phyloP scores from a whole-genome alignment of 2,888 invertebrate species.

The Baccha elongata region DNA sequence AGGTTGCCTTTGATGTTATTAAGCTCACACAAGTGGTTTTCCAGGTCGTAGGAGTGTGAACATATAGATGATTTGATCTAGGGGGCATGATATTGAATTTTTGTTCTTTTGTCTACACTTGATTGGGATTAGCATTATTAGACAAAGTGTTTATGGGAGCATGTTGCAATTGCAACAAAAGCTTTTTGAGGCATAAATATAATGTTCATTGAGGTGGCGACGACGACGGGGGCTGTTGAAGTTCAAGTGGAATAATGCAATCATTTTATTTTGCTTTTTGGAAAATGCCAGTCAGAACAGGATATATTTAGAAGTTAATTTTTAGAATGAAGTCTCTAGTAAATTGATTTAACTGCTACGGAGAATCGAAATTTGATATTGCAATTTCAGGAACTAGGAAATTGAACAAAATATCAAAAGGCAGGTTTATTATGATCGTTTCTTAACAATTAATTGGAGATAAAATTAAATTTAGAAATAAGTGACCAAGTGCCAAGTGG shows the following conservation, averaged over 20 bases:
- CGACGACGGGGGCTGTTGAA: background rate
- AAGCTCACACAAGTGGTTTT: constrained; percentile 62
- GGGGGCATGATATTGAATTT: constrained; percentile 42
- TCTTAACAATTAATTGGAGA: too few species aligned
- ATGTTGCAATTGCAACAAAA: constrained; percentile 31
- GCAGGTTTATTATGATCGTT: too few species aligned
- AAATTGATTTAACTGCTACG: constrained; percentile 4
- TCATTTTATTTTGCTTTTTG: constrained; percentile 24
- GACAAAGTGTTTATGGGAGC: constrained; percentile 54
- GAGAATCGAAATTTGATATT: background rate
- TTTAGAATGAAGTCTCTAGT: background rate
- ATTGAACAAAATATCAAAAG: too few species aligned
- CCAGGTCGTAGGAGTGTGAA: constrained; percentile 8
- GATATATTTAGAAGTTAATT: background rate
- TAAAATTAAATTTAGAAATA: too few species aligned
- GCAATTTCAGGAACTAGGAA: background rate
- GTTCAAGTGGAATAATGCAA: constrained; percentile 10
- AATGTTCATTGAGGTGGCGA: constrained; percentile 28
- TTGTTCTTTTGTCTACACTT: constrained; percentile 58
- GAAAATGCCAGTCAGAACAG: background rate
- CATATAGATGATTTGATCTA: constrained; percentile 33
- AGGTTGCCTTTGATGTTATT: constrained; percentile 53
- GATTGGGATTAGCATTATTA: constrained; percentile 59
- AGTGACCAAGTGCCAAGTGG: too few species aligned
- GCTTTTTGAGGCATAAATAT: constrained; percentile 17